These are phyloP conservation scores for Mus spicilegus DNA, from an alignment of 2,113 vertebrate species.

Conservation along the genomic window DNA sequence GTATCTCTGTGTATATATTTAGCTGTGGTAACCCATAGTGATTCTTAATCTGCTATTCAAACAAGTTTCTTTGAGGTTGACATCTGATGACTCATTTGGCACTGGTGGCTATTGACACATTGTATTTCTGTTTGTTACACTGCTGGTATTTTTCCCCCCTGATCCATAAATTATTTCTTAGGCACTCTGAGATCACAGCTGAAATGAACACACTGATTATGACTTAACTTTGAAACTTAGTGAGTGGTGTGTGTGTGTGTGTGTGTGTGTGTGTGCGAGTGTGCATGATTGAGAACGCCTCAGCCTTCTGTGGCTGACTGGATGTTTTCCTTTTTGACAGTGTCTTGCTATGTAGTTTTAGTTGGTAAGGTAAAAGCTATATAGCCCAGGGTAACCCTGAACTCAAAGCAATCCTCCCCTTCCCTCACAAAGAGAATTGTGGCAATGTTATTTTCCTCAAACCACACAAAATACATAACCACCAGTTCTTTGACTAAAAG, in stretches of 20 bases:
- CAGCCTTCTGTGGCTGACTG: background rate
- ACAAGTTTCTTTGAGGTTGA: slow-evolving; percentile 60
- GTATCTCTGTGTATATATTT: slow-evolving; percentile 39
- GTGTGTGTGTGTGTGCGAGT: background rate
- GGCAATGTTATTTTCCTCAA: slow-evolving; percentile 6
- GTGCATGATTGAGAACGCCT: background rate
- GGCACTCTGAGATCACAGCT: slow-evolving; percentile 3
- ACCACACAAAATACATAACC: background rate
- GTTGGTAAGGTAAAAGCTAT: background rate
- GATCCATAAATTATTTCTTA: slow-evolving; percentile 29
- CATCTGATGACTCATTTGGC: slow-evolving; percentile 38
- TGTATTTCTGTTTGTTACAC: slow-evolving; percentile 13
- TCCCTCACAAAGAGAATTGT: background rate
- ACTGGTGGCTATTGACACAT: background rate
- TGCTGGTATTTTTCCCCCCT: background rate
- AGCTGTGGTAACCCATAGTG: slow-evolving; percentile 37
- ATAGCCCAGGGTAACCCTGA: background rate
- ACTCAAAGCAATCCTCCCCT: background rate
- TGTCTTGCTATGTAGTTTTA: background rate
- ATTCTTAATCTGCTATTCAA: slow-evolving; percentile 65
- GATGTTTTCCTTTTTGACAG: background rate
- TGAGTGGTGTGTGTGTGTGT: background rate
- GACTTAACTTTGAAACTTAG: slow-evolving; percentile 46
- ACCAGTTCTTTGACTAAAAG: slow-evolving; percentile 27
- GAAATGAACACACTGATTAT: slow-evolving; percentile 49